Evolutionary conservation across 2,113 vertebrate genomes (phyloP).

Genomic region (Setophaga petechia): DNA sequence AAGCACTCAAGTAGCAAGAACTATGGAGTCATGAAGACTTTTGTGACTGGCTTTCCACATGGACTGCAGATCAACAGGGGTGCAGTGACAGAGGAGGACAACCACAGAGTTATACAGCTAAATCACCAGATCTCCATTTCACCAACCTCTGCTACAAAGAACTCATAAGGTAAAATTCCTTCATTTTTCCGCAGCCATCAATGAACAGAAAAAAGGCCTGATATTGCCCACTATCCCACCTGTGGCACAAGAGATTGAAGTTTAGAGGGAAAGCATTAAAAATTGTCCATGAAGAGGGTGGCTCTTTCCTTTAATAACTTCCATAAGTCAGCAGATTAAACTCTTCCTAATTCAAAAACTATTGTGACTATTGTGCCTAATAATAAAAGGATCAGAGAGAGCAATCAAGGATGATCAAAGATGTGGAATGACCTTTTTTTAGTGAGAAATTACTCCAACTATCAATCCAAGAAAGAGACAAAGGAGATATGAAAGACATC

Average conservation of each 20-base stretch:
- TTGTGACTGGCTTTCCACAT: background rate
- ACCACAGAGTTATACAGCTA: background rate
- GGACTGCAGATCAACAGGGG: background rate
- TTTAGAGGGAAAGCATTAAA: background rate
- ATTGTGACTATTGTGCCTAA: background rate
- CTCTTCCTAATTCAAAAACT: background rate
- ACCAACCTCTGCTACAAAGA: background rate
- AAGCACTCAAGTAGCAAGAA: background rate
- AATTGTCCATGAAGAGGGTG: background rate
- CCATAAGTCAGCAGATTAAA: background rate
- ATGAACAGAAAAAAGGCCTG: background rate
- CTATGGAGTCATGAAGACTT: background rate
- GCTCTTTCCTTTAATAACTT: background rate
- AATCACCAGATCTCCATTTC: background rate
- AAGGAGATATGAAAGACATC: background rate
- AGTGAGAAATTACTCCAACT: background rate
- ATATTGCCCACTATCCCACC: background rate
- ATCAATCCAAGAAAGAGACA: background rate
- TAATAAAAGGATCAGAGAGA: background rate
- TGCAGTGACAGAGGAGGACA: background rate
- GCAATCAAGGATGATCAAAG: background rate
- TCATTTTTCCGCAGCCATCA: background rate
- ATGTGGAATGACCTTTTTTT: background rate
- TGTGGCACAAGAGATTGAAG: rapidly evolving
- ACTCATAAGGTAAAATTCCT: background rate